Conservation (phyloP, 2,888 invertebrate genomes). For the Sarcophaga caerulescens region DNA sequence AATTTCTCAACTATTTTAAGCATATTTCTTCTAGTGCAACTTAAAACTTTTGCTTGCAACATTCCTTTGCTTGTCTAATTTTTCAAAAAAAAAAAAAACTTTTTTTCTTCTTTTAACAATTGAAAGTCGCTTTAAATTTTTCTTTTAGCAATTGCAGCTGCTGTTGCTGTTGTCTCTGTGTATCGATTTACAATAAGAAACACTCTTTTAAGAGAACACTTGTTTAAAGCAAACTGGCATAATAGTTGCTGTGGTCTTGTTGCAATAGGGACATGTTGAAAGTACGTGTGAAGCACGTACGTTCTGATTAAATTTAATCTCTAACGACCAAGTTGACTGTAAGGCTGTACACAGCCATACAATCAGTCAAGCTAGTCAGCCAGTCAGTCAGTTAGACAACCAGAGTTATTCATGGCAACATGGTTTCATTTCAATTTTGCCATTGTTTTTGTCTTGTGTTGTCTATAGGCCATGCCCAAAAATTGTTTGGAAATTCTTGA, state of each 20-base stretch:
- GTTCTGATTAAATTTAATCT: constrained; percentile 43
- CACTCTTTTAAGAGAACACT: not conserved
- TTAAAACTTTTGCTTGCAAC: too few relatives aligned
- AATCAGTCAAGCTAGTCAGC: not conserved
- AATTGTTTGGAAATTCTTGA: not conserved
- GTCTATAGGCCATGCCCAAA: not conserved
- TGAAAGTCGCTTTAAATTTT: not conserved
- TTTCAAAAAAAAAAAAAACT: too few relatives aligned
- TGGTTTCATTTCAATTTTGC: not conserved
- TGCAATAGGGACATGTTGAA: not conserved
- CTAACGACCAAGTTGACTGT: constrained; percentile 1
- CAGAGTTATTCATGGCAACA: not conserved
- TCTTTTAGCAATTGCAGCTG: not conserved
- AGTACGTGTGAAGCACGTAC: constrained; percentile 50
- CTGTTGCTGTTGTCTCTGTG: not conserved
- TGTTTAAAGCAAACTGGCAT: not conserved
- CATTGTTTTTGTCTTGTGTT: not conserved
- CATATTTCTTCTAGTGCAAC: too few relatives aligned
- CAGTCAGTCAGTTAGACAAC: not conserved
- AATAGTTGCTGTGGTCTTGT: not conserved
- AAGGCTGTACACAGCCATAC: not conserved
- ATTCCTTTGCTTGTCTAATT: too few relatives aligned
- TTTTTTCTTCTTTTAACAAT: too few relatives aligned
- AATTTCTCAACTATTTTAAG: too few relatives aligned
- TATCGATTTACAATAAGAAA: not conserved